Base-by-base conservation (phyloP, 2,888 invertebrate species). In the Papilio demoleus region DNA sequence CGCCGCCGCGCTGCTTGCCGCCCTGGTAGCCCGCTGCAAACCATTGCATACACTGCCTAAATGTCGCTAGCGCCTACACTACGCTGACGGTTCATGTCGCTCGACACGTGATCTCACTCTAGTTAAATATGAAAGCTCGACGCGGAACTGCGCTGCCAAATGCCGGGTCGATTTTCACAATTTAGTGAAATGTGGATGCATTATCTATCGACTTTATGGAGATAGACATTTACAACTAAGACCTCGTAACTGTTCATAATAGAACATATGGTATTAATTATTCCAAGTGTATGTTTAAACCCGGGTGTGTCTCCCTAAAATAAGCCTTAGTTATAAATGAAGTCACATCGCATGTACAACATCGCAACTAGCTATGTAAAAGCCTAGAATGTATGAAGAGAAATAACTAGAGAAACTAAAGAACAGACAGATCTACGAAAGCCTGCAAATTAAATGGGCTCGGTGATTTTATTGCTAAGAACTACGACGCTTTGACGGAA, bases 1-100 rank as follows among this genome's bases (percentile, higher is more conserved):
- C 94, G 78, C 95, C 94, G 81, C 94, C 93, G 83, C 97, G 95
- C 93, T 97, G 96, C 94, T 97, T 97, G 92, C 97, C 97, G 83
- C 97, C 96, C 86, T 95, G 95, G 93, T 95, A 96, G 87, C 95
- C 93, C 80, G 93, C 93, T 89, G 92, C 80, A 86, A 87, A 84
- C n/a, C 79, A 75, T 78, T 77, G 24, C 58, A 63, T 62, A 63
- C 42, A 67, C 67, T 67, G 67, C 64, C 68, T 68, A 59, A 64
- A 63, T 68, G 59, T 59, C 64, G 38, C 68, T 40, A 47, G 19
- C 12, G 27, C 64, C 64, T 64, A 68, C n/a, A n/a, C 14, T 14
- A 22, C 11, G 24, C 59, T 58, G 9, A 58, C 34, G 9, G 34
- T 58, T n/a, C 19, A 36, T 34, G 34, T 34, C 34, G 27, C 6